phyloP scores from a whole-genome alignment of 1,140 invertebrate genomes.

The Drosophila neocordata region DNA sequence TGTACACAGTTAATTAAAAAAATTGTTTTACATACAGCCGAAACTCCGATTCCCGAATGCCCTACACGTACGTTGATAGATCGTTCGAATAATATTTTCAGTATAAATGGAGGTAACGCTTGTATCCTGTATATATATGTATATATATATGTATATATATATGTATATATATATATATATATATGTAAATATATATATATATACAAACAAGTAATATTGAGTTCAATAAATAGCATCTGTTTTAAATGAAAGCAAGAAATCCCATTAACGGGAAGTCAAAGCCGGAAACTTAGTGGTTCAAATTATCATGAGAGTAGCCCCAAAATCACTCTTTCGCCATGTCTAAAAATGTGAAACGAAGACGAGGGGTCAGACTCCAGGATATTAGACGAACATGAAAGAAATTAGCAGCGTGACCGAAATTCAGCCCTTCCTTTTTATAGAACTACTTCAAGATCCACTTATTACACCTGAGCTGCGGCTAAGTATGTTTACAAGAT shows the following conservation, averaged over 20 bases:
- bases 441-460: slow-evolving; percentile 63
- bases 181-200: no score
- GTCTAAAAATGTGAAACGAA: slow-evolving; percentile 18
- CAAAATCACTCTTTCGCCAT: slow-evolving; percentile 34
- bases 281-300: slow-evolving; percentile 8
- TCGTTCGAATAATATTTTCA: no score
- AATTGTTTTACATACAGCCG: slow-evolving; percentile 9
- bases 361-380: slow-evolving; percentile 28
- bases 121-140: no score
- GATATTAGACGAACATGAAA: slow-evolving; percentile 63
- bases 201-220: no score
- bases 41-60: neutral
- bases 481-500: slow-evolving; percentile 80
- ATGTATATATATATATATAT: no score
- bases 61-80: no score
- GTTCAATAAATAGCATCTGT: slow-evolving; percentile 11
- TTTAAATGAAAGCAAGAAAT: neutral
- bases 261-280: neutral
- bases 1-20: slow-evolving; percentile 77
- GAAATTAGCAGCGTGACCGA: slow-evolving; percentile 75
- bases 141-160: no score
- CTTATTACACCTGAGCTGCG: slow-evolving; percentile 80
- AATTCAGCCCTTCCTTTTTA: slow-evolving; percentile 35
- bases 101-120: no score
- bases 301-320: slow-evolving; percentile 69